Base-by-base conservation (phyloP, 2,113 vertebrate genomes). In the Circaetus gallicus region DNA sequence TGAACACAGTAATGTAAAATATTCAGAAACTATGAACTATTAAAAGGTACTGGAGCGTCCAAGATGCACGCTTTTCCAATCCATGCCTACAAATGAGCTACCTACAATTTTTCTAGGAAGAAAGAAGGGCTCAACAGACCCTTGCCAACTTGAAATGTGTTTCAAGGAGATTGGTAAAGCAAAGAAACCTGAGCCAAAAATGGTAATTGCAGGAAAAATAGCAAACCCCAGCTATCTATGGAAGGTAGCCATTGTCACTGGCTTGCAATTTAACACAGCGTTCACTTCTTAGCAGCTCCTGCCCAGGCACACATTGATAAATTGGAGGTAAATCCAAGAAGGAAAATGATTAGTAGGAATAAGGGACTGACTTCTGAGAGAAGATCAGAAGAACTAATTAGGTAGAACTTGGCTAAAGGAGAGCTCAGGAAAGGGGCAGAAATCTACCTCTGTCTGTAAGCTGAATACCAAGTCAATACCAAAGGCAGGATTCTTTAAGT, bases 111-210 rank as follows among this genome's bases (percentile, higher is more conserved):
- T 82, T 66, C 36, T 13, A 47, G 18, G 4, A 3, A 22, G 32
- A 38, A 31, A 22, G 14, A 29, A 56, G 40, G 21, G 31, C 8
- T 79, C 67, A 72, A 63, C 6, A 55, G 36, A 40, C 29, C 16
- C 86, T 71, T 93, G n/a, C 45, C 73, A 93, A 49, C 59, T 74
- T 88, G 70, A 95, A 95, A 83, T 38, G 22, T 90, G 69, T 90
- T 95, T 94, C 71, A 84, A 67, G 61, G 77, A 79, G 65, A 84
- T 90, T 69, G 81, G 63, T 38, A 88, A 93, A 91, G 34, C 3
- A 49, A 49, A 34, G 56, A 58, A 81, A 67, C 1, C 1, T 18
- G 43, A 87, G 38, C 31, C 28, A 82, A 76, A 95, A 95, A 52
- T 38, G 32, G 26, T 31, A 82, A 95, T 67, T 65, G 40, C 14